Evolutionary conservation across 1,140 invertebrate genomes (phyloP), one percentile per base, ranked within the genome.

Genomic region (Cryptotermes secundus): DNA sequence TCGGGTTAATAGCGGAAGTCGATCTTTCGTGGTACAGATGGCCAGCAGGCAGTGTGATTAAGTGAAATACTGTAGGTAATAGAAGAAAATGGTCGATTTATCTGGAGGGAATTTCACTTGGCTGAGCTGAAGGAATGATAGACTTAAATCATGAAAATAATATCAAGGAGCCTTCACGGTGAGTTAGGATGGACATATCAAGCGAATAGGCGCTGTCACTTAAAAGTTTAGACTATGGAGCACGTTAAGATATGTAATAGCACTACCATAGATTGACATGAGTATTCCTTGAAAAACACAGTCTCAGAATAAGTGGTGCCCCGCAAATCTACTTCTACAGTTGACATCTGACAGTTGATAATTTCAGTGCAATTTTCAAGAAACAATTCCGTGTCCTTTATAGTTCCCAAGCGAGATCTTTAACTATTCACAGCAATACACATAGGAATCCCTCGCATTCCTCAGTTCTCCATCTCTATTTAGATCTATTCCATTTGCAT

Each of bases 21-120:
- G 26, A 72, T 72, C 2, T n/a, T 72, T 31, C 31, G 26, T 9
- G 59, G 31, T 31, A 72, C 1, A n/a, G 59, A 72, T n/a, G 31
- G 59, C 59, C 59, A 72, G 59, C 31, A 72, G n/a, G n/a, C n/a
- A n/a, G n/a, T 72, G 59, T 72, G 59, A 72, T 0, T 7, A 26
- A 72, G 59, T 72, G 59, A 72, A 72, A 72, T 72, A 72, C 26
- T 72, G 59, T 31, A 72, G n/a, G 59, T 72, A 72, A 72, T 72
- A 26, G 59, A 49, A 31, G 59, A 31, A 72, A 72, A 72, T 1
- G 59, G 2, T 72, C 59, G 26, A 72, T 72, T 72, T 72, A 72
- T 72, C 59, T 72, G n/a, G 22, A 14, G 53, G n/a, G 59, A 26
- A 72, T n/a, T 72, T 72, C 59, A 31, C 59, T 72, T 72, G 7